These are phyloP conservation scores for Amblyjoppa fuscipennis DNA, from an alignment of 2,888 invertebrate species.

Conservation along the genomic window DNA sequence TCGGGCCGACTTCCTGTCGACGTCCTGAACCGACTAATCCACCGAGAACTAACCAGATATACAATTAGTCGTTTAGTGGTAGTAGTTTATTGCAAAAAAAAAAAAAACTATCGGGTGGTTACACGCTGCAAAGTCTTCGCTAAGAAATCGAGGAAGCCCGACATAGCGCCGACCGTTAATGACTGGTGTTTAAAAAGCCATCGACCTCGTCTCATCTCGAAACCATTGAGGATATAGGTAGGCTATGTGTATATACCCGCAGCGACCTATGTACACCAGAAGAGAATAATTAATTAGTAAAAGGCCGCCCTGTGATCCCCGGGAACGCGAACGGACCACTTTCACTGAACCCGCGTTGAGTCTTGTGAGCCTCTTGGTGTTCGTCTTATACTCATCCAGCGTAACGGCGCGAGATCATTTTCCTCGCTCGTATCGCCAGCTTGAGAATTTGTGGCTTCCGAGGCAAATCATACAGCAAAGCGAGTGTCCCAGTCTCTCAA, in stretches of 20 bases:
- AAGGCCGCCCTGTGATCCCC: constrained; percentile 65
- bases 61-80: constrained; percentile 62
- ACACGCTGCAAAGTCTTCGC: constrained; percentile 42
- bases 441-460: background rate
- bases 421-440: background rate
- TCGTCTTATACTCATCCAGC: background rate
- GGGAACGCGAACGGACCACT: constrained; percentile 62
- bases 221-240: constrained; percentile 26
- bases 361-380: background rate
- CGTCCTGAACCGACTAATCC: constrained; percentile 51
- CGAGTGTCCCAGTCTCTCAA: background rate
- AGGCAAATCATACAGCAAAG: background rate
- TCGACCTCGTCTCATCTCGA: constrained; percentile 65
- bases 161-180: constrained; percentile 59
- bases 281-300: constrained; percentile 68
- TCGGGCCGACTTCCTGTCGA: constrained; percentile 55
- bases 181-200: constrained; percentile 69
- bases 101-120: constrained; percentile 23
- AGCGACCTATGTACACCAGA: constrained; percentile 59
- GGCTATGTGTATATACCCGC: constrained; percentile 37
- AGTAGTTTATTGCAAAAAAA: constrained; percentile 21
- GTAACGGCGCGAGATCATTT: constrained; percentile 15
- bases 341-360: constrained; percentile 62
- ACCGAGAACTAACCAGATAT: constrained; percentile 58
- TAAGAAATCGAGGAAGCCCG: constrained; percentile 64